Percentiles rank a stretch among this genome's conserved stretches.
phyloP scores from a whole-genome alignment of 2,113 vertebrate species.

The Ifrita kowaldi region DNA sequence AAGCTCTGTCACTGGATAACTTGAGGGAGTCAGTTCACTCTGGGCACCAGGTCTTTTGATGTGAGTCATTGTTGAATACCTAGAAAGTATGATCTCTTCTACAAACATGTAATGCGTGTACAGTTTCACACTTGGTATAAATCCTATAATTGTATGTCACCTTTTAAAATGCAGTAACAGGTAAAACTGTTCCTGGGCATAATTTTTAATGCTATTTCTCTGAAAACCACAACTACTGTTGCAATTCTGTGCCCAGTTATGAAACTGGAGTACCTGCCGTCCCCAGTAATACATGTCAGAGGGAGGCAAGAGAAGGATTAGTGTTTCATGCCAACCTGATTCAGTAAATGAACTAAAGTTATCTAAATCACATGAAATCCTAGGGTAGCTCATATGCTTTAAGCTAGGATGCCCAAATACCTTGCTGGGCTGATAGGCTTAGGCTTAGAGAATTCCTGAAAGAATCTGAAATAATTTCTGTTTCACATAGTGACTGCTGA shows the following conservation, averaged over 20 bases:
- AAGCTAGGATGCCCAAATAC: not conserved
- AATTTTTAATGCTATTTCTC: not conserved
- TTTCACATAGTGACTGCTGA: not conserved
- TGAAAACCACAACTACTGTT: not conserved
- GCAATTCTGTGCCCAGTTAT: not conserved
- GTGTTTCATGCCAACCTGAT: not conserved
- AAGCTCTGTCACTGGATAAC: not conserved
- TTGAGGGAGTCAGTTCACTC: not conserved
- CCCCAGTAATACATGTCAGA: not conserved
- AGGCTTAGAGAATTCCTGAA: not conserved
- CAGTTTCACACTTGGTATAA: not conserved
- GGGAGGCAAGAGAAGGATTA: conserved; percentile 1
- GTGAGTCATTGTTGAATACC: not conserved
- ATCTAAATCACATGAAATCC: conserved; percentile 4
- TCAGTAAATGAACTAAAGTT: not conserved
- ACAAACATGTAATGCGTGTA: not conserved
- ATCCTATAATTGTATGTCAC: not conserved
- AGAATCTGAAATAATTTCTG: conserved; percentile 13
- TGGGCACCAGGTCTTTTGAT: not conserved
- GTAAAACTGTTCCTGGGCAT: not conserved
- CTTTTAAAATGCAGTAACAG: not conserved
- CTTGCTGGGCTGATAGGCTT: conserved; percentile 15
- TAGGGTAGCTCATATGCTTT: not conserved
- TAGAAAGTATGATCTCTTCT: not conserved
- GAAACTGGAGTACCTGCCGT: not conserved